Conservation (phyloP, 1,140 invertebrate genomes). For the Temnothorax longispinosus region DNA sequence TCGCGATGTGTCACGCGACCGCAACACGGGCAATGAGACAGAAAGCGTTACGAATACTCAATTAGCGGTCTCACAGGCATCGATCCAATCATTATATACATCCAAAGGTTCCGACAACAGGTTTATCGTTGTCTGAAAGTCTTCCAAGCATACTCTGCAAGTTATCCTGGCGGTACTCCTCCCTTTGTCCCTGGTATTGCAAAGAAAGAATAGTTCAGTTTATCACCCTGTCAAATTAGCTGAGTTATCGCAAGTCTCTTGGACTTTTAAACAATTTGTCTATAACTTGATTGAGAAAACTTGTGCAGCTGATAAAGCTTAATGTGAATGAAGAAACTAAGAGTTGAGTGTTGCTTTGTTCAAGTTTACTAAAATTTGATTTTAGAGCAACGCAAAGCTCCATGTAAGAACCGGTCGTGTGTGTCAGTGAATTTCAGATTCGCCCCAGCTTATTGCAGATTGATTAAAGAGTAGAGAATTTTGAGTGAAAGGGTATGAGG, state of each 20-base stretch:
- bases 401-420: neutral
- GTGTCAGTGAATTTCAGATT: neutral
- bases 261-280: neutral
- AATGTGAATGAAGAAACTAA: neutral
- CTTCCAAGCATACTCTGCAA: constrained; percentile 98
- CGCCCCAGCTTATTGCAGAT: neutral
- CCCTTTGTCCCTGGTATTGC: constrained; percentile 93
- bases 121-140: constrained; percentile 98
- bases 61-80: constrained; percentile 98
- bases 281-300: no score
- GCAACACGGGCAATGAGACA: no score
- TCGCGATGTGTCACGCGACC: no score
- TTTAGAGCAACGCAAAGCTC: neutral
- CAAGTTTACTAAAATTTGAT: neutral
- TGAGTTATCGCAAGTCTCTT: neutral
- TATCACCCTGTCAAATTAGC: neutral
- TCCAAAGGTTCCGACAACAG: constrained; percentile 98
- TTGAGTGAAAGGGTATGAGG: neutral
- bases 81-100: constrained; percentile 99
- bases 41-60: constrained; percentile 79
- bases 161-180: constrained; percentile 96
- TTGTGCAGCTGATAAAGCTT: neutral
- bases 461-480: neutral
- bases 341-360: neutral
- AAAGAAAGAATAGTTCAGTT: neutral